Evolutionary conservation across 2,797 vertebrate genomes (phyloP), one percentile per base, ranked within the genome.

Genomic region (Huso huso): DNA sequence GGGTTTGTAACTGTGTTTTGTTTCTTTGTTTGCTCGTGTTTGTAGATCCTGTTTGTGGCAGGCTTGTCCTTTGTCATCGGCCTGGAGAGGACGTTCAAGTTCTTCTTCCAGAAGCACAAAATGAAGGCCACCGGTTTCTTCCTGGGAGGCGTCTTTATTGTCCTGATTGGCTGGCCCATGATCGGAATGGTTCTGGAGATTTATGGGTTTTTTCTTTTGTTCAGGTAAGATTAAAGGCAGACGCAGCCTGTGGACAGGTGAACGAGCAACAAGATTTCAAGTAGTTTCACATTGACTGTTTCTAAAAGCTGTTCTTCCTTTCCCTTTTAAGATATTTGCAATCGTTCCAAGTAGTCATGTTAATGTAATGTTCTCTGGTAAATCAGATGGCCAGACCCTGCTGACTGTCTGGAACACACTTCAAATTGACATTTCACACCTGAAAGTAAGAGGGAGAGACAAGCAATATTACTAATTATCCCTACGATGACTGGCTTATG

Each of bases 81-180:
- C 4, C 86, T 98, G 77, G 96, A 99, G 86, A 90, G 96, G 77
- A 98, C 96, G 0, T 97, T 98, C 81, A 88, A 95, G 72, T 99
- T 99, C 88, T 99, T 99, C 86, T 99, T 99, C 83, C 96, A 99
- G 81, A 94, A 93, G 70, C 96, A 99, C 84, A 99, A 99, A 87
- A 87, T 96, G 80, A 98, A 98, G 83, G 96, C 96, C 72, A 96
- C 95, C 0, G 81, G 92, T 8, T 99, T 99, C 83, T 99, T 99
- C 81, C 83, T 99, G 66, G 95, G 96, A 10, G 96, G 96, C 0
- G 92, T 98, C 67, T 81, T 95, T n/a, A 90, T 98, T 72, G 96
- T 99, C 73, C 92, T 99, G 63, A 87, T 98, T 18, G 95, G 96
- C 8, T 99, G 96, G 95, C 96, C 96, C 67, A 92, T 97, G 68